Conservation (phyloP, 2,797 vertebrate species). For the Chiroxiphia lanceolata region DNA sequence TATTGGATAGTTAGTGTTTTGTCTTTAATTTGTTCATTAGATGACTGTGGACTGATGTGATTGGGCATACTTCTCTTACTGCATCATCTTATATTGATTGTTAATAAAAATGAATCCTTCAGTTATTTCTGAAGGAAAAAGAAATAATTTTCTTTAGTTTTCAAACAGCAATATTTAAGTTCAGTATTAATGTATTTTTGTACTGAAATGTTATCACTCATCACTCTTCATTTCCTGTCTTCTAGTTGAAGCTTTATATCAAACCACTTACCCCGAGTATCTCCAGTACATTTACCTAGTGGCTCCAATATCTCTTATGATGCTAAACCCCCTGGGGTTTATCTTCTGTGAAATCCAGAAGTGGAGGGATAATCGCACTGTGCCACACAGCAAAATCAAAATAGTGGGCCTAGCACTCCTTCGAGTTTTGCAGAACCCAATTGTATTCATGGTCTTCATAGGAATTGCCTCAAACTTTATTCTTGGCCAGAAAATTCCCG, state of each 20-base stretch:
- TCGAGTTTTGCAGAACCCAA: conserved; percentile 93
- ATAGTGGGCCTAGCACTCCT: conserved; percentile 86
- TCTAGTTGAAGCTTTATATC: conserved; percentile 89
- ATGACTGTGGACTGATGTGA: background rate
- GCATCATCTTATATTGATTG: background rate
- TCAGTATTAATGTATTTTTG: background rate
- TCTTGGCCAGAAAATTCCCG: conserved; percentile 87
- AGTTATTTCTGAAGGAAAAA: background rate
- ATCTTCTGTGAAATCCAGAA: conserved; percentile 96
- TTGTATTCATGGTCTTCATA: conserved; percentile 96
- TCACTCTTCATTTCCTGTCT: conserved; percentile 65
- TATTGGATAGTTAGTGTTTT: background rate
- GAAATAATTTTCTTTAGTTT: background rate
- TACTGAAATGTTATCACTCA: conserved; percentile 29
- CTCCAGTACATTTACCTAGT: conserved; percentile 97
- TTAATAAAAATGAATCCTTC: background rate
- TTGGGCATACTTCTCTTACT: background rate
- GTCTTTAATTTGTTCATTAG: background rate
- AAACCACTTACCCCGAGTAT: conserved; percentile 91
- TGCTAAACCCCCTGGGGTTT: conserved; percentile 89
- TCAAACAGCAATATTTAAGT: background rate
- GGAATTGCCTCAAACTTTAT: conserved; percentile 91
- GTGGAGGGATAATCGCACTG: conserved; percentile 82
- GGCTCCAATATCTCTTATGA: conserved; percentile 96
- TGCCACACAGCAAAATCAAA: conserved; percentile 83